Evolutionary conservation across 2,888 invertebrate species (phyloP), one percentile per base, ranked within the genome.

Genomic region (Trachelus iudaicus): DNA sequence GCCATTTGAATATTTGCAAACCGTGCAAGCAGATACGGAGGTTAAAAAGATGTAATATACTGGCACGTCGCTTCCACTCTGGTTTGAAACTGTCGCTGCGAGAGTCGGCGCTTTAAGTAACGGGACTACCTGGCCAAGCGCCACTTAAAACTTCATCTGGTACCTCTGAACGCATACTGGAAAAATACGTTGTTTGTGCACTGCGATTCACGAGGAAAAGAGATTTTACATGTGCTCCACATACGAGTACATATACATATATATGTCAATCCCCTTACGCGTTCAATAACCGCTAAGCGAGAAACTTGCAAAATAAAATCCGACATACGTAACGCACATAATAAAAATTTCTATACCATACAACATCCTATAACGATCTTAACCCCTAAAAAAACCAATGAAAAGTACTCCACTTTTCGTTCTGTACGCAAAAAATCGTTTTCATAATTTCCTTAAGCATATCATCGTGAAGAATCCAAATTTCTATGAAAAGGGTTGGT

Each of bases 1-100:
- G 86, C 90, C 89, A 91, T 90, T 90, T 90, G 90, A 91, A 90
- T 91, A 90, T 90, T 90, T 90, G 90, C 90, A 90, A 90, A 90
- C 88, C 86, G 87, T 85, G 87, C 88, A 84, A 85, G 77, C 81
- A 85, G 83, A 83, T 79, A 84, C 81, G 83, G 84, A 86, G 88
- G 87, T 89, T 88, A 89, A 90, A 90, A 90, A 90, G 88, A 89
- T 87, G 88, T 89, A 89, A 90, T 89, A 88, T 89, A 90, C 87
- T 87, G 88, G 85, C 87, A 83, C 87, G 89, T 89, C 88, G 87
- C 85, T 87, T 86, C 86, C 88, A 88, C 86, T 87, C 85, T 80
- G 84, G 84, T 81, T 84, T 84, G 85, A 89, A 87, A 89, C 87
- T 89, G 90, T 90, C 89, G 87, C 84, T 79, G 83, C 76, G 79